Percentiles rank a stretch among this genome's conserved stretches.
phyloP scores from a whole-genome alignment of 2,113 vertebrate species.

The Colinus virginianus region DNA sequence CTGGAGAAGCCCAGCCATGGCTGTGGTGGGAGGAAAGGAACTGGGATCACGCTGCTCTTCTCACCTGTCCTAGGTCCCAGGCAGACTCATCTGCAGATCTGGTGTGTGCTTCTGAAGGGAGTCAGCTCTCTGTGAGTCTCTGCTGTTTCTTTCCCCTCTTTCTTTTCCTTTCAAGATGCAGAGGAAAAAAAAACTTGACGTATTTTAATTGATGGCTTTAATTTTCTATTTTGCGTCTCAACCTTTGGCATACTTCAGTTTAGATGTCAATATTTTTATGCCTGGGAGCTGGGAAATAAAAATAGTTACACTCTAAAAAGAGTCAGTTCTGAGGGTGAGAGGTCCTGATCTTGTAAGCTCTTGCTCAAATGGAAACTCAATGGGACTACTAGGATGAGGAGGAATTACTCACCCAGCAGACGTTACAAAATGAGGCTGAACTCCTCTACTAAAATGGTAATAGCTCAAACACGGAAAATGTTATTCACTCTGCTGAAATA shows the following conservation, averaged over 20 bases:
- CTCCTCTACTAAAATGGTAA: constrained; percentile 33
- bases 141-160: neutral
- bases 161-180: neutral
- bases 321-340: constrained; percentile 12
- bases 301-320: constrained; percentile 15
- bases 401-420: constrained; percentile 17
- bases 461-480: constrained; percentile 26
- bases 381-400: neutral
- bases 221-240: constrained; percentile 35
- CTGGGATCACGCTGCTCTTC: neutral
- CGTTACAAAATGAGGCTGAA: constrained; percentile 9
- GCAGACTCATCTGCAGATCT: neutral
- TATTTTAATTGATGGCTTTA: neutral
- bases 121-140: neutral
- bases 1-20: neutral
- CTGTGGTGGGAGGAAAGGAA: neutral
- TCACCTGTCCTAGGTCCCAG: neutral
- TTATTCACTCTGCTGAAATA: neutral
- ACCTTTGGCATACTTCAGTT: constrained; percentile 13
- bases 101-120: neutral
- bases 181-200: neutral
- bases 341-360: constrained; percentile 33
- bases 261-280: constrained; percentile 35
- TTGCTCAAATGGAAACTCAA: constrained; percentile 33
- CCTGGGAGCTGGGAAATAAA: constrained; percentile 50